Evolutionary conservation across 2,888 invertebrate genomes (phyloP).

Genomic region (Escarpia spicata): DNA sequence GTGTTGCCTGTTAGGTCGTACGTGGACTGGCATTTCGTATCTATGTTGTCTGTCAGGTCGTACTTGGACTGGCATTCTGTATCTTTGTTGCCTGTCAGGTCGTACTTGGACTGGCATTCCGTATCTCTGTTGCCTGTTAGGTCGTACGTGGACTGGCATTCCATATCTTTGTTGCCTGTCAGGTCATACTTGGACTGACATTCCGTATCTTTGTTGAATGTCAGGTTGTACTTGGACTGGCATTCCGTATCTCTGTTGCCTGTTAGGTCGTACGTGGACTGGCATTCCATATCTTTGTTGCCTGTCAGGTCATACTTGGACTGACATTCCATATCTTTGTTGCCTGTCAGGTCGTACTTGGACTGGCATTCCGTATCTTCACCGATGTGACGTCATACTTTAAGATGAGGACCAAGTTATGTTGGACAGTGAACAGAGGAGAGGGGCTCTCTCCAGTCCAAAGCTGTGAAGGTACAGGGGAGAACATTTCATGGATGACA

Average conservation of each 20-base stretch:
- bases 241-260: no score
- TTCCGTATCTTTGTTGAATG: conserved; percentile 68
- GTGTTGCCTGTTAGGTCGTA: conserved; percentile 62
- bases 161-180: conserved; percentile 27
- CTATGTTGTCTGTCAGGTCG: conserved; percentile 64
- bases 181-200: conserved; percentile 68
- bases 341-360: conserved; percentile 66
- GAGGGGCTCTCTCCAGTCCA: conserved; percentile 72
- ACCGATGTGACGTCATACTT: conserved; percentile 63
- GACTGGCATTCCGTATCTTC: conserved; percentile 69
- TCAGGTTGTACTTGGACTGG: conserved; percentile 56
- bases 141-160: conserved; percentile 45
- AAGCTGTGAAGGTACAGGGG: conserved; percentile 77
- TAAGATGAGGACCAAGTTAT: conserved; percentile 66
- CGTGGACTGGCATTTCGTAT: conserved; percentile 70
- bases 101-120: conserved; percentile 69
- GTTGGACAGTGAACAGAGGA: conserved; percentile 74
- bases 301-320: no score
- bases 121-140: conserved; percentile 67
- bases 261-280: no score
- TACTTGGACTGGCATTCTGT: conserved; percentile 41
- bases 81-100: conserved; percentile 57
- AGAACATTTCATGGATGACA: neutral
- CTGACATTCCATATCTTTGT: neutral
- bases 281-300: no score